A percentile compares a stretch with the other conserved stretches of the same genome.
Conservation (phyloP, 2,113 vertebrate genomes). For the Panthera leo region DNA sequence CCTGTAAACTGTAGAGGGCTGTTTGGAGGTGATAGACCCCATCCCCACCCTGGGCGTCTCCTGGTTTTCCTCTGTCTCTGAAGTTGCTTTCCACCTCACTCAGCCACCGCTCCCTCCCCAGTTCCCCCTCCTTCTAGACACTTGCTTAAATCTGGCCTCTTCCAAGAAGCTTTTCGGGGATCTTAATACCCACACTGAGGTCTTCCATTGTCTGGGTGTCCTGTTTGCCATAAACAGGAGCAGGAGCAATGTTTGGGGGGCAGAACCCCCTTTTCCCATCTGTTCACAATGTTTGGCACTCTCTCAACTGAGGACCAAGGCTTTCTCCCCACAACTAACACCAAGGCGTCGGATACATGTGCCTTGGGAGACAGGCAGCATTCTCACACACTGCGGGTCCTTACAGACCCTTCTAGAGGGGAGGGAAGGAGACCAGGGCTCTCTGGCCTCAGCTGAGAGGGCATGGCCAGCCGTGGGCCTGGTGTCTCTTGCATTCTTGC, state of each 20-base stretch:
- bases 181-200: not conserved
- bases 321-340: not conserved
- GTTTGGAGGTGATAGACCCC: not conserved
- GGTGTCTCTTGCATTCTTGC: not conserved
- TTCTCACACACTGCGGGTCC: not conserved
- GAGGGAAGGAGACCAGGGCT: not conserved
- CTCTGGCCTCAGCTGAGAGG: not conserved
- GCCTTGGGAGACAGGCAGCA: not conserved
- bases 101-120: not conserved
- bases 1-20: not conserved
- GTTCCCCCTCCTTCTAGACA: not conserved
- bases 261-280: not conserved
- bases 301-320: not conserved
- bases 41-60: not conserved
- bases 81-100: not conserved
- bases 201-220: not conserved
- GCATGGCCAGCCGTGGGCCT: not conserved
- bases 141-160: not conserved
- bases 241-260: not conserved
- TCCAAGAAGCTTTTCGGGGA: not conserved
- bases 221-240: too few relatives aligned
- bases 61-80: not conserved
- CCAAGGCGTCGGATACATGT: fast-evolving
- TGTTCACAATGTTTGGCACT: not conserved
- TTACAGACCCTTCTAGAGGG: not conserved